These are phyloP conservation scores for Pyrrhosoma nymphula DNA, from an alignment of 2,888 invertebrate species.

Conservation along the genomic window DNA sequence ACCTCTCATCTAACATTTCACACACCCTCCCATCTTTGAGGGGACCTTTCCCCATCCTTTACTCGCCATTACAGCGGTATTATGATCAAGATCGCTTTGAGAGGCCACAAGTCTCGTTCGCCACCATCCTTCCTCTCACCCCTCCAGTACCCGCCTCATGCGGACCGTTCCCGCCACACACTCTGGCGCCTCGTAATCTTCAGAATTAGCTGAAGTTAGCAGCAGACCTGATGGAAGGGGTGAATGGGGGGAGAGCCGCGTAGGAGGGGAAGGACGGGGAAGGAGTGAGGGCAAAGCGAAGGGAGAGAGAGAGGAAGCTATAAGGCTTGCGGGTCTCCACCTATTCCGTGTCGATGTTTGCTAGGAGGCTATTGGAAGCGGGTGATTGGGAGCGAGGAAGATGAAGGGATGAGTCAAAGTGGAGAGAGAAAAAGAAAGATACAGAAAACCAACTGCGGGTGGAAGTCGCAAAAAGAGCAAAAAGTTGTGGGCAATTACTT, in stretches of 20 bases:
- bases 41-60: background rate
- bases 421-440: background rate
- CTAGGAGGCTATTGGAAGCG: background rate
- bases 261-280: background rate
- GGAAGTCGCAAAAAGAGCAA: too few relatives aligned
- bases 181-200: slow-evolving; percentile 26
- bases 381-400: background rate
- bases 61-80: background rate
- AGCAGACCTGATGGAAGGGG: background rate
- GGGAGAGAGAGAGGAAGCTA: background rate
- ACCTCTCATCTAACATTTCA: background rate
- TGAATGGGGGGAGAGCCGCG: background rate
- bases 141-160: background rate
- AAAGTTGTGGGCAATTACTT: background rate
- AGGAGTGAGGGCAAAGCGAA: background rate
- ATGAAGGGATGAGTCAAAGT: background rate
- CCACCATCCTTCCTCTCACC: background rate
- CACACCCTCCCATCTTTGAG: background rate
- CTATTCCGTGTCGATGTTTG: slow-evolving; percentile 39
- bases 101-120: background rate
- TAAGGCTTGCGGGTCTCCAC: background rate
- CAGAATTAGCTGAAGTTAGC: slow-evolving; percentile 39
- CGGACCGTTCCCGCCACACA: background rate
- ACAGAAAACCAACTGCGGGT: background rate
- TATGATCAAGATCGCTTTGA: slow-evolving; percentile 19